Evolutionary conservation across 2,888 invertebrate species (phyloP).

Genomic region (Eupithecia centaureata): DNA sequence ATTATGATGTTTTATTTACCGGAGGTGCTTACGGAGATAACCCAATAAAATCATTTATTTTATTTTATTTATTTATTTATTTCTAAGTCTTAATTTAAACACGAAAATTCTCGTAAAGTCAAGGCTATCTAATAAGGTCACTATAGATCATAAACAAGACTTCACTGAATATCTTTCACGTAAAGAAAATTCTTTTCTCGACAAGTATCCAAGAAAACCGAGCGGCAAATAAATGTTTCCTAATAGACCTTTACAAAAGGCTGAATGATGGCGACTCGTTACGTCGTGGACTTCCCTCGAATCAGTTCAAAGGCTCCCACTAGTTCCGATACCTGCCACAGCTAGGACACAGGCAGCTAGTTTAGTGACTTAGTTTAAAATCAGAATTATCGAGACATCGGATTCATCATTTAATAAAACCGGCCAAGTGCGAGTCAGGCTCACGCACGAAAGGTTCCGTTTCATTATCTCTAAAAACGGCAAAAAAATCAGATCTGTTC

Average conservation of each 20-base stretch:
- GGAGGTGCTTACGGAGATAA: background rate
- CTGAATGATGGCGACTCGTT: constrained; percentile 25
- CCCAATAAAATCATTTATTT: background rate
- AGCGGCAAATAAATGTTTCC: constrained; percentile 17
- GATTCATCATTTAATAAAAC: background rate
- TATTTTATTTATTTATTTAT: too few species aligned
- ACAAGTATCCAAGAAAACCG: constrained; percentile 1
- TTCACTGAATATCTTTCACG: background rate
- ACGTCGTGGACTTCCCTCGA: constrained; percentile 25
- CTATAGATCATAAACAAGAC: background rate
- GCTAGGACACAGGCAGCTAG: background rate
- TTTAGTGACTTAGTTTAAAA: background rate
- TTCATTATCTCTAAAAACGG: too few species aligned
- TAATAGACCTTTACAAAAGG: constrained; percentile 17
- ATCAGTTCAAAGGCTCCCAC: constrained; percentile 31
- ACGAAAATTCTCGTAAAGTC: background rate
- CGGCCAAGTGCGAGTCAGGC: too few species aligned
- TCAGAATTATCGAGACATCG: background rate
- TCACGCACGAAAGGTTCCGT: too few species aligned
- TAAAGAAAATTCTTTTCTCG: background rate
- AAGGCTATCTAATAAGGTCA: background rate
- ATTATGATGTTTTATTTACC: background rate
- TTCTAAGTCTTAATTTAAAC: background rate
- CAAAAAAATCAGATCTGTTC: too few species aligned
- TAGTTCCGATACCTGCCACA: constrained; percentile 28